These are phyloP conservation scores for Nematostella vectensis DNA, from an alignment of 92 coral and sea anemone species.

Conservation along the genomic window DNA sequence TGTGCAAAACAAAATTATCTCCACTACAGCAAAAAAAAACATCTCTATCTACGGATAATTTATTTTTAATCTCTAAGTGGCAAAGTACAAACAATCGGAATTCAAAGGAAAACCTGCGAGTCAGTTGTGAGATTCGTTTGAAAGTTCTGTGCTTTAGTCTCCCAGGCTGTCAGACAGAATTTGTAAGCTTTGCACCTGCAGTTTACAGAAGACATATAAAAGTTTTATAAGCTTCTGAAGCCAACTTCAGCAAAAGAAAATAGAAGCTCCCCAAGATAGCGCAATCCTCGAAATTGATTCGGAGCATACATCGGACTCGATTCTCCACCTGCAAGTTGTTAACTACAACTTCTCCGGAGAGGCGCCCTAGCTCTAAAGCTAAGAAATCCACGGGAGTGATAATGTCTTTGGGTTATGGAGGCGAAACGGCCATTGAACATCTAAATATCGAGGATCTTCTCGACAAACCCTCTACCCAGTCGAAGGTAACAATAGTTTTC, in stretches of 20 bases:
- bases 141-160: neutral
- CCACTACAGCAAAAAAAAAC: neutral
- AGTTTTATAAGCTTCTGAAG: neutral
- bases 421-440: neutral
- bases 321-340: neutral
- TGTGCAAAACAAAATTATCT: neutral
- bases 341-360: neutral
- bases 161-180: neutral
- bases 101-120: neutral
- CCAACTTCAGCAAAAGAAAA: neutral
- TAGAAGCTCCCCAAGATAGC: neutral
- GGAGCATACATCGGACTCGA: no score
- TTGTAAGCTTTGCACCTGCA: neutral
- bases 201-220: neutral
- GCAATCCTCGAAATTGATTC: no score
- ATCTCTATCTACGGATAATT: neutral
- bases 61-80: neutral
- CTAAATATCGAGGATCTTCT: neutral
- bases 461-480: neutral
- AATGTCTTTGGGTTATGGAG: neutral
- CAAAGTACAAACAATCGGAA: neutral
- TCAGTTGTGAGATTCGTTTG: neutral
- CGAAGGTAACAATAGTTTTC: neutral
- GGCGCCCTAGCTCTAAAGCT: neutral
- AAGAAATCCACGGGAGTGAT: neutral